Percentiles rank a stretch among this genome's conserved stretches.
phyloP scores from a whole-genome alignment of 2,888 invertebrate genomes.

The Scelioninae gen. 1 region DNA sequence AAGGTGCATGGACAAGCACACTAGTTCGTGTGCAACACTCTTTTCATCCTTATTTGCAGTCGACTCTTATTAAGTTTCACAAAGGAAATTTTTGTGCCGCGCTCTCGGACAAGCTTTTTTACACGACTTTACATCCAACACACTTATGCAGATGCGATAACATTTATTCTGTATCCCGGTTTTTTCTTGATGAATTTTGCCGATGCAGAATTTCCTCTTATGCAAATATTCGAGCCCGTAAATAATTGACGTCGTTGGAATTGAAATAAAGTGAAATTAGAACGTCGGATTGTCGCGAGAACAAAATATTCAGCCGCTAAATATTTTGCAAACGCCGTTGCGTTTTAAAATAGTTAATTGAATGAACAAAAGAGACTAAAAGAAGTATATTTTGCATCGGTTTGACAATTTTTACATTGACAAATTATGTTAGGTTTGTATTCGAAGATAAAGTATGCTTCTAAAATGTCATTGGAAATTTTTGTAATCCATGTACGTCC shows the following conservation, averaged over 20 bases:
- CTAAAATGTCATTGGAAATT: too few relatives aligned
- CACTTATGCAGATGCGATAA: constrained; percentile 16
- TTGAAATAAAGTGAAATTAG: constrained; percentile 12
- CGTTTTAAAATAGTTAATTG: too few relatives aligned
- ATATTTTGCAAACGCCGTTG: too few relatives aligned
- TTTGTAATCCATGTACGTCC: too few relatives aligned
- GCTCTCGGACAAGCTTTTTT: background rate
- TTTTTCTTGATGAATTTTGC: constrained; percentile 30
- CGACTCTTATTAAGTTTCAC: constrained; percentile 55
- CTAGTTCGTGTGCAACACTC: constrained; percentile 25
- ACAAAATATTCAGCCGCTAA: too few relatives aligned
- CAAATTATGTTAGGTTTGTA: too few relatives aligned
- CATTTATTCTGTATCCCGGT: constrained; percentile 7
- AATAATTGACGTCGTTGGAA: constrained; percentile 27
- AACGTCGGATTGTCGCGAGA: background rate
- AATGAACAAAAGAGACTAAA: too few relatives aligned
- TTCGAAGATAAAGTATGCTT: too few relatives aligned
- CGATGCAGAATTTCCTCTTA: background rate
- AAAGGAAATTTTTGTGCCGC: constrained; percentile 29
- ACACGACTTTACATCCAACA: constrained; percentile 22
- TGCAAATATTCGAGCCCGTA: constrained; percentile 3
- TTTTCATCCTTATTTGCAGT: constrained; percentile 25
- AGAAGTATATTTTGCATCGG: too few relatives aligned
- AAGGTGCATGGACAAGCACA: constrained; percentile 40
- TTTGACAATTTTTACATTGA: too few relatives aligned